Evolutionary conservation across 2,797 vertebrate species (phyloP).

Genomic region (Rhinogobio ventralis): DNA sequence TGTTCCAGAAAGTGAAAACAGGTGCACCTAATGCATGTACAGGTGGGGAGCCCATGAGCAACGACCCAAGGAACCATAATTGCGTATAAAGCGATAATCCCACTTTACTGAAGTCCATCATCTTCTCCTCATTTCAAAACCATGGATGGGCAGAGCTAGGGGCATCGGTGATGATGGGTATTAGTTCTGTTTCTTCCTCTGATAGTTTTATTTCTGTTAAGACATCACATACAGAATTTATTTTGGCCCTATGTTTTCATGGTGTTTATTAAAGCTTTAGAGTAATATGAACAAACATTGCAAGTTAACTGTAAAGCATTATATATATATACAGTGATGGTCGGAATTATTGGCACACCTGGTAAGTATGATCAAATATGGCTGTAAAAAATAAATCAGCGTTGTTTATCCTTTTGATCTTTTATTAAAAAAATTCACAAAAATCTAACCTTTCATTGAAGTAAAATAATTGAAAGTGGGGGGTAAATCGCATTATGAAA

Average conservation of each 20-base stretch:
- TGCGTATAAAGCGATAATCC: not conserved
- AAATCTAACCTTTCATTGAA: too few species aligned
- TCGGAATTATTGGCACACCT: too few species aligned
- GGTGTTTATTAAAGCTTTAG: not conserved
- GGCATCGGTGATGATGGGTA: too few species aligned
- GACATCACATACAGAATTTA: not conserved
- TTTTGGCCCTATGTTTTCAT: not conserved
- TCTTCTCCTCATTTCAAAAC: not conserved
- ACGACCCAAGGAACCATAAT: not conserved
- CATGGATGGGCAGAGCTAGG: not conserved
- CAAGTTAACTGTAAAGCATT: not conserved
- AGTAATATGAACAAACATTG: not conserved
- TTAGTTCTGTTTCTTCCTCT: not conserved
- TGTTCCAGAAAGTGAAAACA: not conserved
- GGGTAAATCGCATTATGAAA: too few species aligned
- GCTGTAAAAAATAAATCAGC: too few species aligned
- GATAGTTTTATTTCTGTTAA: not conserved
- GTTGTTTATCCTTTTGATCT: too few species aligned
- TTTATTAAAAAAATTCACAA: too few species aligned
- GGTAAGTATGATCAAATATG: too few species aligned
- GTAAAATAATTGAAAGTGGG: too few species aligned
- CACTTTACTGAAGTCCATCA: not conserved
- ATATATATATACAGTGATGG: too few species aligned
- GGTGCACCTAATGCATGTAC: not conserved
- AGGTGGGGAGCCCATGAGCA: not conserved